Conservation (phyloP, 2,888 invertebrate species). For the Hirtodrosophila confusa region DNA sequence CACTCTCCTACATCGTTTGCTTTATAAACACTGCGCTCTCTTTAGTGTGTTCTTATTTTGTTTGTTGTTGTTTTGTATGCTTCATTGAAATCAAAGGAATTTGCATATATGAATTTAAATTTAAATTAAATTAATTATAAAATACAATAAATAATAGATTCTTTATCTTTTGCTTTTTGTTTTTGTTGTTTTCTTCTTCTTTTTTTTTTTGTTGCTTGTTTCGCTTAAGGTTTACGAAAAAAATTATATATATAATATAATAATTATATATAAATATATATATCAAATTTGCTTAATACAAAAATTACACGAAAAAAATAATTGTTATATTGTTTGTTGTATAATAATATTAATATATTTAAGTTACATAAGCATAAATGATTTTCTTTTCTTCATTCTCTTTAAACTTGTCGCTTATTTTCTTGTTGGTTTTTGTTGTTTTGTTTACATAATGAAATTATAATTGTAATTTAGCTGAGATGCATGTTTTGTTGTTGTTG, state of each 20-base stretch:
- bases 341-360: slow-evolving; percentile 47
- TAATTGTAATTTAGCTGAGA: slow-evolving; percentile 70
- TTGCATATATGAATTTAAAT: slow-evolving; percentile 27
- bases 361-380: slow-evolving; percentile 57
- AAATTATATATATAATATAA: slow-evolving; percentile 47
- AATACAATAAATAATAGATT: slow-evolving; percentile 73
- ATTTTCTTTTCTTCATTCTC: slow-evolving; percentile 21
- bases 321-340: slow-evolving; percentile 39
- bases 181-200: slow-evolving; percentile 42
- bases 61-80: slow-evolving; percentile 38
- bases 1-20: slow-evolving; percentile 32
- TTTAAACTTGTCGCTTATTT: slow-evolving; percentile 7
- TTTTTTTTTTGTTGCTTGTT: slow-evolving; percentile 34
- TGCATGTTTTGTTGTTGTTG: slow-evolving; percentile 59
- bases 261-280: slow-evolving; percentile 41
- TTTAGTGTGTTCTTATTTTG: slow-evolving; percentile 10
- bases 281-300: slow-evolving; percentile 56
- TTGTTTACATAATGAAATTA: slow-evolving; percentile 58
- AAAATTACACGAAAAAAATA: slow-evolving; percentile 66
- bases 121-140: slow-evolving; percentile 71
- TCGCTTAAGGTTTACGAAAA: slow-evolving; percentile 54
- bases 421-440: slow-evolving; percentile 8
- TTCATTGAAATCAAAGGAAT: neutral
- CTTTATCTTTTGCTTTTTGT: slow-evolving; percentile 36
- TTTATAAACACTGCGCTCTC: slow-evolving; percentile 11